Percentiles rank a stretch among this genome's conserved stretches.
Evolutionary conservation across 2,888 invertebrate genomes (phyloP).

Genomic region (Seladonia tumulorum): DNA sequence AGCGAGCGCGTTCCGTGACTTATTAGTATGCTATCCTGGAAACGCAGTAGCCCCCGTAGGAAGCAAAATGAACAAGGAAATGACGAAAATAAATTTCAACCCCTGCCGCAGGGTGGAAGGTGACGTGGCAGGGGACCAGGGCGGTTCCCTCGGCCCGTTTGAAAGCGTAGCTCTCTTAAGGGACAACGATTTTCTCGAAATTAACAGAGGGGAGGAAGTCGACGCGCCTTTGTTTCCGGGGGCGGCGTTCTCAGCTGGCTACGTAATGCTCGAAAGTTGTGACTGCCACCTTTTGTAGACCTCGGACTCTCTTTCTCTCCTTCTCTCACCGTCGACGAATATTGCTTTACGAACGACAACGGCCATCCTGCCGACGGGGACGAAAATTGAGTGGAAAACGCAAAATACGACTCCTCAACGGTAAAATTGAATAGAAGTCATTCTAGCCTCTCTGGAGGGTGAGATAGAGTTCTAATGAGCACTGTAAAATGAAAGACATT

Average conservation of each 20-base stretch:
- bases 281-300: neutral
- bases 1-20: constrained; percentile 1
- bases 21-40: neutral
- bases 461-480: neutral
- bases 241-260: neutral
- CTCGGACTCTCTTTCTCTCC: neutral
- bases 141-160: neutral
- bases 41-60: neutral
- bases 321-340: neutral
- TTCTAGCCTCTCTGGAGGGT: neutral
- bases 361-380: neutral
- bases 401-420: neutral
- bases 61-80: neutral
- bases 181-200: constrained; percentile 25
- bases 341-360: constrained; percentile 1
- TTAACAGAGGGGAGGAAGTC: constrained; percentile 30
- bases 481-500: neutral
- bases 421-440: neutral
- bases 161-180: constrained; percentile 8
- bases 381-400: neutral
- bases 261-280: constrained; percentile 2
- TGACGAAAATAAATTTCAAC: constrained; percentile 28
- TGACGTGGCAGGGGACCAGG: neutral
- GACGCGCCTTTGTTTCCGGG: constrained; percentile 19
- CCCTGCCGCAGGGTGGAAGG: neutral